These are phyloP conservation scores for Shargacucullia verbasci DNA, from an alignment of 2,888 invertebrate species.

Conservation along the genomic window DNA sequence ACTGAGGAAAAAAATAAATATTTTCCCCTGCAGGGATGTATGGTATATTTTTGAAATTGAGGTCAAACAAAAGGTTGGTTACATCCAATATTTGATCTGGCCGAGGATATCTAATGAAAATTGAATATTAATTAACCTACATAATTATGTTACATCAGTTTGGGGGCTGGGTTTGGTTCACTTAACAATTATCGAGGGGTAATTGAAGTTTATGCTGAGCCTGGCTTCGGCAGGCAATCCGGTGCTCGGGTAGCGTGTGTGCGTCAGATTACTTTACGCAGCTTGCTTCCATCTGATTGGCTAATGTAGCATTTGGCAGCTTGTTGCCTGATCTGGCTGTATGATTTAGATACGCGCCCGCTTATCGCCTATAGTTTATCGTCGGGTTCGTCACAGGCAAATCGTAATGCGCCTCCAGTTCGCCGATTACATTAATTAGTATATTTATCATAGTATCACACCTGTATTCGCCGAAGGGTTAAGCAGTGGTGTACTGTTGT, in stretches of 20 bases:
- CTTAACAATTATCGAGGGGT: constrained; percentile 47
- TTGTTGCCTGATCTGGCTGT: constrained; percentile 12
- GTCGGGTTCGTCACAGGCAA: too few relatives aligned
- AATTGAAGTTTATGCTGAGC: constrained; percentile 51
- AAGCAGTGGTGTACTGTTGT: too few relatives aligned
- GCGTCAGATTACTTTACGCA: constrained; percentile 36
- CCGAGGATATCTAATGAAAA: constrained; percentile 32
- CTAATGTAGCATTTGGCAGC: constrained; percentile 30
- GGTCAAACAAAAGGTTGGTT: constrained; percentile 33
- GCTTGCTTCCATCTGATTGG: constrained; percentile 22
- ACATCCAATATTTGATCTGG: constrained; percentile 16
- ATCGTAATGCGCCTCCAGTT: too few relatives aligned
- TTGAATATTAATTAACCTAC: constrained; percentile 41
- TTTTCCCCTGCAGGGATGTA: constrained; percentile 32
- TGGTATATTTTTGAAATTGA: constrained; percentile 34
- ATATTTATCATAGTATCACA: too few relatives aligned
- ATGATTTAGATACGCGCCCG: background rate
- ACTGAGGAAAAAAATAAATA: constrained; percentile 47
- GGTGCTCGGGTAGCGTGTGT: constrained; percentile 26
- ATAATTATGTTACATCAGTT: constrained; percentile 38
- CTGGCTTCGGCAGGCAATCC: constrained; percentile 41
- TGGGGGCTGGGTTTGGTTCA: constrained; percentile 31
- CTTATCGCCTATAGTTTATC: too few relatives aligned
- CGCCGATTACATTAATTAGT: too few relatives aligned
- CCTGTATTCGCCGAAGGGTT: too few relatives aligned